phyloP scores from a whole-genome alignment of 2,797 vertebrate species.

The Petrocephalus schoutedeni region DNA sequence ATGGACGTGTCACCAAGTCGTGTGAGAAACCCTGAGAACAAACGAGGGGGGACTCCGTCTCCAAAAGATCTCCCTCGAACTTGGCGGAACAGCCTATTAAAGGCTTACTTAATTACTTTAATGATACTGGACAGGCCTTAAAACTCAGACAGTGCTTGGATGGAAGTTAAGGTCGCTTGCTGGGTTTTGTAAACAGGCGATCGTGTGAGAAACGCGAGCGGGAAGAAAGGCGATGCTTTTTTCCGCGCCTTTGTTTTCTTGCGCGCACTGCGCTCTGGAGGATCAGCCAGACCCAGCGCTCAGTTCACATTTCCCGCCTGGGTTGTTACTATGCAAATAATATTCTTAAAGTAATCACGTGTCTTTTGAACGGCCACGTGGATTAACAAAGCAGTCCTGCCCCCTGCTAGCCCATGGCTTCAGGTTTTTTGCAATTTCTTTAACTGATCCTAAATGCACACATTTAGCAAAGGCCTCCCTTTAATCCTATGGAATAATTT shows the following conservation, averaged over 20 bases:
- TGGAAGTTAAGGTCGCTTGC: conserved; percentile 71
- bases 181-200: conserved; percentile 81
- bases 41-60: conserved; percentile 82
- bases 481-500: conserved; percentile 91
- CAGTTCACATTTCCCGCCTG: conserved; percentile 65
- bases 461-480: conserved; percentile 75
- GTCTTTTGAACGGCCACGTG: conserved; percentile 91
- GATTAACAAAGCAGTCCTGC: conserved; percentile 90
- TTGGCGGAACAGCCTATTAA: conserved; percentile 99
- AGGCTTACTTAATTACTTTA: conserved; percentile 99
- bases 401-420: conserved; percentile 69
- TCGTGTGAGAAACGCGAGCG: conserved; percentile 75
- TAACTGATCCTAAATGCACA: conserved; percentile 87
- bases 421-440: conserved; percentile 69
- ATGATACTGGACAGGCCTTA: conserved; percentile 98
- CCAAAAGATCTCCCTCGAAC: conserved; percentile 94
- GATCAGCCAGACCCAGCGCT: conserved; percentile 60
- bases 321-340: conserved; percentile 77
- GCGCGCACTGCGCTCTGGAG: conserved; percentile 67
- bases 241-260: conserved; percentile 66
- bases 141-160: conserved; percentile 75
- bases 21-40: conserved; percentile 96
- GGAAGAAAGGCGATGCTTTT: conserved; percentile 66
- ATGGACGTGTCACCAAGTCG: conserved; percentile 96
- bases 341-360: conserved; percentile 79